phyloP scores from a whole-genome alignment of 2,888 invertebrate genomes.

The Odontocolon sp. region DNA sequence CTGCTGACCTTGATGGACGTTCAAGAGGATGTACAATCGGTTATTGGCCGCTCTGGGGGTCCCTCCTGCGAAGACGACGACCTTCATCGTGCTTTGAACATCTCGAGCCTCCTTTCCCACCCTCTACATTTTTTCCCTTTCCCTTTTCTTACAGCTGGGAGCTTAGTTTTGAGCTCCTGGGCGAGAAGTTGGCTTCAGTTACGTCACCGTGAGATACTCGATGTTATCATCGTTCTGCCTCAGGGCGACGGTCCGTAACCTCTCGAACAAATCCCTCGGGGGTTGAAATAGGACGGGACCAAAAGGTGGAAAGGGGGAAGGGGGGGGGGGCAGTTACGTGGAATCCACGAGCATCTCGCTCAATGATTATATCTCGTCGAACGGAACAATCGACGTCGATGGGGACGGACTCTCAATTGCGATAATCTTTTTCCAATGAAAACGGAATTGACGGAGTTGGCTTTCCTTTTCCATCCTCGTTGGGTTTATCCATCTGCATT shows the following conservation, averaged over 20 bases:
- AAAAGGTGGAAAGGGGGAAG: too few relatives aligned
- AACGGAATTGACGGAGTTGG: slow-evolving; percentile 9
- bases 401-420: slow-evolving; percentile 17
- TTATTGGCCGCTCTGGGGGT: slow-evolving; percentile 18
- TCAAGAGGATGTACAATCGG: slow-evolving; percentile 17
- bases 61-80: background rate
- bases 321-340: too few relatives aligned
- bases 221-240: slow-evolving; percentile 26
- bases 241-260: slow-evolving; percentile 22
- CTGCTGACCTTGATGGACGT: slow-evolving; percentile 22
- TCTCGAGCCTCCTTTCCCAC: background rate
- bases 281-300: background rate
- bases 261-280: slow-evolving; percentile 33
- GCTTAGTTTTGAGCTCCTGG: slow-evolving; percentile 6
- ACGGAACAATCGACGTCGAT: slow-evolving; percentile 33
- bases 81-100: background rate
- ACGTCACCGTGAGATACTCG: slow-evolving; percentile 38
- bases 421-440: slow-evolving; percentile 35
- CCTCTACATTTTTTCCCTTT: background rate
- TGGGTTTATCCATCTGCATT: too few relatives aligned
- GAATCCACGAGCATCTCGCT: slow-evolving; percentile 39
- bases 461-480: background rate
- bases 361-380: slow-evolving; percentile 48
- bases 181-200: slow-evolving; percentile 41
- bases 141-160: background rate